A percentile compares a stretch with the other conserved stretches of the same genome.
Conservation (phyloP, 2,113 vertebrate genomes). For the Epinephelus lanceolatus region DNA sequence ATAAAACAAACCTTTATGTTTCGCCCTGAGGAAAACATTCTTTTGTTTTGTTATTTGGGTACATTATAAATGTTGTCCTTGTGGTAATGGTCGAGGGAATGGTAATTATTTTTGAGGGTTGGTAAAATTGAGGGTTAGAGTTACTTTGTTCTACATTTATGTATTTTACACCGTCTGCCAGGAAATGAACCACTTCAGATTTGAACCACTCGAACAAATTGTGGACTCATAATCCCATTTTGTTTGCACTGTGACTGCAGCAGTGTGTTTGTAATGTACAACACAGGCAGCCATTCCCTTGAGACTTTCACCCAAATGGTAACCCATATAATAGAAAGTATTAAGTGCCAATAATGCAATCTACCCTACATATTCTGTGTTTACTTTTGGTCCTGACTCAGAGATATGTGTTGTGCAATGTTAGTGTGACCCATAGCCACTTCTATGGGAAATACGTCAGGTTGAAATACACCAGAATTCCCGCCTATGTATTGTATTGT, state of each 20-base stretch:
- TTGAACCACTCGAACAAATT: constrained; percentile 40
- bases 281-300: neutral
- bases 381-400: neutral
- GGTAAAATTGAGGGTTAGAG: constrained; percentile 49
- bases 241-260: neutral
- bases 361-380: neutral
- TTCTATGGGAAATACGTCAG: neutral
- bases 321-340: neutral
- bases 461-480: neutral
- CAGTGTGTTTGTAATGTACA: neutral
- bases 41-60: neutral
- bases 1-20: neutral
- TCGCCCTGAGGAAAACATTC: neutral
- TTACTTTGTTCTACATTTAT: constrained; percentile 52
- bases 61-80: constrained; percentile 14
- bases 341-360: neutral
- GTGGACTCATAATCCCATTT: constrained; percentile 32
- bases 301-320: neutral
- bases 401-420: neutral
- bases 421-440: neutral
- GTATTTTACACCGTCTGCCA: constrained; percentile 37
- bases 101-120: constrained; percentile 39
- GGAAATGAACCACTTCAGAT: constrained; percentile 57
- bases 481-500: neutral
- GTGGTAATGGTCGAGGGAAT: constrained; percentile 39